Conservation (phyloP, 2,113 vertebrate species). For the Rhinogobius similis region DNA sequence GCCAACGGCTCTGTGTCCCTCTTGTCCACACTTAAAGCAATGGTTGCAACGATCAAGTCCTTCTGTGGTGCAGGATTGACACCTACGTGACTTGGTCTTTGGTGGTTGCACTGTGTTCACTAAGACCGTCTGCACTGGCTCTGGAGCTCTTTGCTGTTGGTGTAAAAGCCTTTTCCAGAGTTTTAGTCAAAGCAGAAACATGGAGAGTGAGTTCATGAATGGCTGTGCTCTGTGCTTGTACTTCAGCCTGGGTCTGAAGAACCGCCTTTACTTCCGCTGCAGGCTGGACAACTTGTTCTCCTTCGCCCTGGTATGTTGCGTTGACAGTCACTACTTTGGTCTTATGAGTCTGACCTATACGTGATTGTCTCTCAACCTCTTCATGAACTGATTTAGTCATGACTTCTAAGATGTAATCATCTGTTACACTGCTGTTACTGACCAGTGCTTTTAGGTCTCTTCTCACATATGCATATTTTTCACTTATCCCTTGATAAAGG, state of each 20-base stretch:
- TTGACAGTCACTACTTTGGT: conserved; percentile 1
- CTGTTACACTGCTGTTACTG: no score
- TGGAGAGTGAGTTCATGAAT: conserved; percentile 16
- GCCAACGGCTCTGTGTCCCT: conserved; percentile 23
- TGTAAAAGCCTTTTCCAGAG: no score
- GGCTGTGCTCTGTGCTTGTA: conserved; percentile 7
- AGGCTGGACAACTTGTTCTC: not conserved
- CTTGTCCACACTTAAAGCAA: conserved; percentile 22
- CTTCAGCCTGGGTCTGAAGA: conserved; percentile 8
- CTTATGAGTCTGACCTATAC: not conserved
- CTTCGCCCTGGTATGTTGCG: not conserved
- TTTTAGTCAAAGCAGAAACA: conserved; percentile 7
- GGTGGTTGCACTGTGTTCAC: not conserved
- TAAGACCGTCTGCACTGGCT: not conserved
- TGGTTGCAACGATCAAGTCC: no score
- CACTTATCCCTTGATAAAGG: conserved; percentile 22
- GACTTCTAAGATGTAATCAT: no score
- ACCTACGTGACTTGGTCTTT: not conserved
- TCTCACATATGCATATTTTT: no score
- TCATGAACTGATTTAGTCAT: no score
- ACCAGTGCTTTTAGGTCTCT: no score
- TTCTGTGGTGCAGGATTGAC: not conserved
- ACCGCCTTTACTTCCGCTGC: not conserved
- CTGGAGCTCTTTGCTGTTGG: not conserved
- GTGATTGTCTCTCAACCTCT: no score